These are phyloP conservation scores for Tigriopus californicus DNA, from an alignment of 2,888 invertebrate species.

Conservation along the genomic window DNA sequence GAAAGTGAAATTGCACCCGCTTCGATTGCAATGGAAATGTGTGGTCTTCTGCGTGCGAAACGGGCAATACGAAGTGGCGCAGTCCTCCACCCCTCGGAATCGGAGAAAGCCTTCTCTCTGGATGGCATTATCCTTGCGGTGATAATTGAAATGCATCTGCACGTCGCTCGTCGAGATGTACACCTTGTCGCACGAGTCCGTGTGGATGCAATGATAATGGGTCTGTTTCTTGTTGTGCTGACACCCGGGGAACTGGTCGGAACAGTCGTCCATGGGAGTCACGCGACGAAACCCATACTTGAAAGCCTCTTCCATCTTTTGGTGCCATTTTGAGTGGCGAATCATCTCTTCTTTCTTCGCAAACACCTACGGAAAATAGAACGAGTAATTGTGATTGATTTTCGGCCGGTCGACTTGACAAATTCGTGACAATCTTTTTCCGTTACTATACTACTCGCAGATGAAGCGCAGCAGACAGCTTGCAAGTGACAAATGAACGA, in stretches of 20 bases:
- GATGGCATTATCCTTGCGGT: conserved; percentile 90
- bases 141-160: conserved; percentile 98
- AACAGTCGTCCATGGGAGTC: conserved; percentile 85
- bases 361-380: conserved; percentile 48
- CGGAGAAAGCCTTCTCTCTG: conserved; percentile 94
- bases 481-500: too few relatives aligned
- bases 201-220: conserved; percentile 92
- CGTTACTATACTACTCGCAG: too few relatives aligned
- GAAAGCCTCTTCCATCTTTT: conserved; percentile 87
- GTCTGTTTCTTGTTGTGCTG: conserved; percentile 85
- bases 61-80: conserved; percentile 70
- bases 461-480: too few relatives aligned
- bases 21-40: conserved; percentile 85
- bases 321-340: conserved; percentile 96
- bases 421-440: too few relatives aligned
- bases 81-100: conserved; percentile 87
- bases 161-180: conserved; percentile 98
- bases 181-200: conserved; percentile 49
- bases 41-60: conserved; percentile 89
- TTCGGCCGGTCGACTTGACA: too few relatives aligned
- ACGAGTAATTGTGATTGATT: not conserved
- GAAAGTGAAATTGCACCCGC: conserved; percentile 82
- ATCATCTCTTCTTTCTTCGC: conserved; percentile 98
- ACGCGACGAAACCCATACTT: conserved; percentile 88
- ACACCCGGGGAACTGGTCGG: conserved; percentile 57